phyloP scores from a whole-genome alignment of 2,797 vertebrate genomes.

The Aldrovandia affinis region DNA sequence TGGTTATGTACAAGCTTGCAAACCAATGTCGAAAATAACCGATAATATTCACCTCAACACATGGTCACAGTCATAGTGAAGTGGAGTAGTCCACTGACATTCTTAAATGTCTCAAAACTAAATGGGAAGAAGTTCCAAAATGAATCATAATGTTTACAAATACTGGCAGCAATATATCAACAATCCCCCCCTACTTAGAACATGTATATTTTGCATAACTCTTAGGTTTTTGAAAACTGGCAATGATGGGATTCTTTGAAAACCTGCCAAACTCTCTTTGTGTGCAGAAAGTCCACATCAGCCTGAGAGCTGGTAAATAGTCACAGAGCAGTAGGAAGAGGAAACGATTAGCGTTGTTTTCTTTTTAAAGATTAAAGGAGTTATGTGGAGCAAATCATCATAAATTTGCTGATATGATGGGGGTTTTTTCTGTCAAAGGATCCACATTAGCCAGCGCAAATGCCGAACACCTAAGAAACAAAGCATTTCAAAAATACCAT shows the following conservation, averaged over 20 bases:
- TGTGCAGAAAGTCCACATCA: conserved; percentile 76
- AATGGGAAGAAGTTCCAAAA: background rate
- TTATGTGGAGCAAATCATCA: background rate
- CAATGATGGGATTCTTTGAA: conserved; percentile 73
- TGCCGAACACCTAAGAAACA: background rate
- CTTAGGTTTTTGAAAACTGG: conserved; percentile 66
- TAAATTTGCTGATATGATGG: conserved; percentile 2
- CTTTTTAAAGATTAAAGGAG: conserved; percentile 28
- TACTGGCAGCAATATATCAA: conserved; percentile 65
- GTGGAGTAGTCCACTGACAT: background rate
- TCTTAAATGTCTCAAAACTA: background rate
- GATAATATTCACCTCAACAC: no score
- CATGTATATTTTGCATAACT: conserved; percentile 68
- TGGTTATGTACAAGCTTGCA: no score
- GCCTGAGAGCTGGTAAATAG: conserved; percentile 70
- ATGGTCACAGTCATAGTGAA: background rate
- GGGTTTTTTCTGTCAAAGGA: background rate
- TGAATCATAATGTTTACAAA: conserved; percentile 52
- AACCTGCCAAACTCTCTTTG: conserved; percentile 76
- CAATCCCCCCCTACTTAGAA: conserved; percentile 55
- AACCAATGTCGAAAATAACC: no score
- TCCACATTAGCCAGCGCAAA: background rate
- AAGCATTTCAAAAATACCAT: background rate
- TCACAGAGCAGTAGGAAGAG: conserved; percentile 73
- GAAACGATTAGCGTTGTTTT: conserved; percentile 77